Percentiles rank a stretch among this genome's conserved stretches.
phyloP scores from a whole-genome alignment of 1,140 invertebrate species.

The Spodoptera frugiperda region DNA sequence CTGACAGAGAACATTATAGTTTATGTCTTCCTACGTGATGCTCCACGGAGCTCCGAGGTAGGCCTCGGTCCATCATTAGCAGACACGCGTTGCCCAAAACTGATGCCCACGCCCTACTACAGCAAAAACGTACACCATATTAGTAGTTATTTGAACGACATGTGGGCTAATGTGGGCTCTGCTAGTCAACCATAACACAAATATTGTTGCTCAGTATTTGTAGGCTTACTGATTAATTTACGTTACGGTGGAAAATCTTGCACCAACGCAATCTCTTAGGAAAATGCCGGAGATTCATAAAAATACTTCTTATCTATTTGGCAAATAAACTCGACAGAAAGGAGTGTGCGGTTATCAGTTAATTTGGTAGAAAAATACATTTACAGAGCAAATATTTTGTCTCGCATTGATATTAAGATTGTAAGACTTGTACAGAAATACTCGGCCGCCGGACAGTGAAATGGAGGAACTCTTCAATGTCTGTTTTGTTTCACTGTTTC shows the following conservation, averaged over 20 bases:
- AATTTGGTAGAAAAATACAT: background rate
- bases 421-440: background rate
- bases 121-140: constrained; percentile 38
- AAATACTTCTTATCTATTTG: background rate
- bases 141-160: constrained; percentile 36
- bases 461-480: background rate
- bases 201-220: background rate
- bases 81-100: constrained; percentile 23
- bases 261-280: background rate
- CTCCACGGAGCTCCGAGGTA: background rate
- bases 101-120: constrained; percentile 14
- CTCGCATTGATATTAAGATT: background rate
- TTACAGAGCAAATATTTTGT: background rate
- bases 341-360: too few relatives aligned
- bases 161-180: constrained; percentile 24
- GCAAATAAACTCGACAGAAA: background rate
- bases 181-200: background rate
- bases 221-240: background rate
- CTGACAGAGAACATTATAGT: background rate
- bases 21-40: constrained; percentile 20
- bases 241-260: too few relatives aligned
- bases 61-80: constrained; percentile 24
- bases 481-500: constrained; percentile 10
- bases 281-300: background rate
- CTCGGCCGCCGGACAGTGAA: too few relatives aligned